Evolutionary conservation across 2,888 invertebrate species (phyloP).

Genomic region (Philereme transversata): DNA sequence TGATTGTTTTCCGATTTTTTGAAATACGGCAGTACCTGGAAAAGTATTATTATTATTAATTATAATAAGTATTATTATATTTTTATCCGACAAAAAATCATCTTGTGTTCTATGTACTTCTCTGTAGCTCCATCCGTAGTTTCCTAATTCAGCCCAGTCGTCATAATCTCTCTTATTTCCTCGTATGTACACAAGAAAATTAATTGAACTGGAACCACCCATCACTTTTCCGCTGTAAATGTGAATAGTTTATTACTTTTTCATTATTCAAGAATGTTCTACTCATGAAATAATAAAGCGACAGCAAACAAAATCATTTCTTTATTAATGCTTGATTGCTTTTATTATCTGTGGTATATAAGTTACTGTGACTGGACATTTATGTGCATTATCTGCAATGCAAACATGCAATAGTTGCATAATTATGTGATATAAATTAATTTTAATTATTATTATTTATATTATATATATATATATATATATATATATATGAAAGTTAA

Average conservation of each 20-base stretch:
- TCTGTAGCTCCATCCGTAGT: constrained; percentile 84
- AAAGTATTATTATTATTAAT: constrained; percentile 1
- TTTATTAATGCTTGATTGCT: too few relatives aligned
- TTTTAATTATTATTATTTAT: too few relatives aligned
- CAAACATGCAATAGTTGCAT: too few relatives aligned
- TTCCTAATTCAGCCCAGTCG: constrained; percentile 86
- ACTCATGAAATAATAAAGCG: neutral
- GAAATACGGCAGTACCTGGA: constrained; percentile 86
- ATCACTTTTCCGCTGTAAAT: constrained; percentile 85
- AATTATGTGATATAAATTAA: too few relatives aligned
- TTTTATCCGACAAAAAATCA: too few relatives aligned
- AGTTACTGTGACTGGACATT: too few relatives aligned
- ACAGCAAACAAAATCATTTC: too few relatives aligned
- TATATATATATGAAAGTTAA: too few relatives aligned
- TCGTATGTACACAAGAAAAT: constrained; percentile 86
- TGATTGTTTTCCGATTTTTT: constrained; percentile 85
- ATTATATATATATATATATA: too few relatives aligned
- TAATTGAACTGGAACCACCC: constrained; percentile 87
- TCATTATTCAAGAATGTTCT: neutral
- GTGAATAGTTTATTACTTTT: neutral
- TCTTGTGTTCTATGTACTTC: constrained; percentile 75
- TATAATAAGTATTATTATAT: neutral
- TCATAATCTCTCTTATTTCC: constrained; percentile 86
- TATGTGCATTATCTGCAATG: too few relatives aligned
- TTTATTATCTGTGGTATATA: too few relatives aligned